These are phyloP conservation scores for Myoxocephalus aenaeus DNA, from an alignment of 2,797 vertebrate species.

Conservation along the genomic window DNA sequence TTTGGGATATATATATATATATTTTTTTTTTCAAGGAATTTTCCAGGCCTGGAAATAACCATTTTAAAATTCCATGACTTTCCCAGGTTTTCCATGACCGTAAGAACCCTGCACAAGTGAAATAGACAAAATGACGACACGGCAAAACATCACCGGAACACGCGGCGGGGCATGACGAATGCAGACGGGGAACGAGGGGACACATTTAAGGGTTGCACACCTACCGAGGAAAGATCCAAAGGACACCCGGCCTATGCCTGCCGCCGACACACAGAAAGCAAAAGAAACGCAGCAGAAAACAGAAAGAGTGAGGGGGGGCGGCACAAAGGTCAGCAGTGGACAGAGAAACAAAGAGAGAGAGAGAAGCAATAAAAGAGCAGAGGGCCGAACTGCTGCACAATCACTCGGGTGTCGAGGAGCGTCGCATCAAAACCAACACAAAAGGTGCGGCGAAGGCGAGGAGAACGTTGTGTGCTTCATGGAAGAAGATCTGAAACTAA, in stretches of 20 bases:
- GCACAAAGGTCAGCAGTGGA: constrained; percentile 22
- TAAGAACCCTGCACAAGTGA: not conserved
- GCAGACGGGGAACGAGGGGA: not conserved
- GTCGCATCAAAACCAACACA: constrained; percentile 15
- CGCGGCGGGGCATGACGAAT: not conserved
- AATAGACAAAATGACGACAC: not conserved
- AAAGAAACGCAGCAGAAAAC: constrained; percentile 53
- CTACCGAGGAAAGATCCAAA: constrained; percentile 95
- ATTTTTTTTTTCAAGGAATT: no score
- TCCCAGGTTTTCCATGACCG: no score
- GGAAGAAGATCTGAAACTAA: not conserved
- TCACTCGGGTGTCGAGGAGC: not conserved
- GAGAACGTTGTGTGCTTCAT: not conserved
- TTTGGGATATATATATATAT: no score
- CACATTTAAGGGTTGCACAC: constrained; percentile 68
- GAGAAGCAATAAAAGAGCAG: constrained; percentile 8
- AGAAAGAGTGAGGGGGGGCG: constrained; percentile 49
- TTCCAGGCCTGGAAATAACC: no score
- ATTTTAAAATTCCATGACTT: no score
- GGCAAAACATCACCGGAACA: not conserved
- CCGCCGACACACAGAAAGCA: constrained; percentile 58
- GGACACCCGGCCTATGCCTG: constrained; percentile 94
- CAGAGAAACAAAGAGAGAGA: not conserved
- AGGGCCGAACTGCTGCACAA: not conserved
- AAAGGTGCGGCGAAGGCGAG: not conserved